These are phyloP conservation scores for Epizoanthus rinbou DNA, from an alignment of 92 coral and sea anemone species.

Conservation along the genomic window DNA sequence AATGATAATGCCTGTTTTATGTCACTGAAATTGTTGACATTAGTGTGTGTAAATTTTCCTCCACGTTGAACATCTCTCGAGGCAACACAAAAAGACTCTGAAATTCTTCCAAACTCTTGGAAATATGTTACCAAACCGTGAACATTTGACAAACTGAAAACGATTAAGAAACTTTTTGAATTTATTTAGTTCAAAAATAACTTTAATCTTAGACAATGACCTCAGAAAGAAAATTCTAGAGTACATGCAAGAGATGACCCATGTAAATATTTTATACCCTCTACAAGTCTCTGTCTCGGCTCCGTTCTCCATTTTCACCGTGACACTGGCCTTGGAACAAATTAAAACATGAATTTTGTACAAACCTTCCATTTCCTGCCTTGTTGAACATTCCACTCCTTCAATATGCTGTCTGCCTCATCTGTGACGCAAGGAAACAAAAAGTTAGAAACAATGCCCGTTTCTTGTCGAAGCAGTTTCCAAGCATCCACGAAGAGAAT, in stretches of 20 bases:
- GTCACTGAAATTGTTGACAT: not conserved
- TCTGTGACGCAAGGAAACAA: conserved; percentile 49
- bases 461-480: conserved; percentile 53
- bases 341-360: not conserved
- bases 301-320: not conserved
- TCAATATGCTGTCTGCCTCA: conserved; percentile 69
- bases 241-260: conserved; percentile 15
- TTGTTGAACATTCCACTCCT: conserved; percentile 71
- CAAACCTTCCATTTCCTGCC: conserved; percentile 80
- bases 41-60: not conserved
- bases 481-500: conserved; percentile 60
- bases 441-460: conserved; percentile 37
- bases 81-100: not conserved
- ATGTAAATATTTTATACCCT: conserved; percentile 40
- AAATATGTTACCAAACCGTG: not conserved
- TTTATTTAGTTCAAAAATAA: not conserved
- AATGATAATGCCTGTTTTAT: not conserved
- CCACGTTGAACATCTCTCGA: conserved; percentile 8
- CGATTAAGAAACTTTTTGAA: not conserved
- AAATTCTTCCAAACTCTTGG: not conserved
- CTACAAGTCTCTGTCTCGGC: no score
- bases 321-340: not conserved
- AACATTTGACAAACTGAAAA: not conserved
- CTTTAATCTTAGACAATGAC: not conserved
- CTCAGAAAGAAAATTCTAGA: conserved; percentile 21